Evolutionary conservation across 2,888 invertebrate genomes (phyloP).

Genomic region (Nesidiocoris tenuis): DNA sequence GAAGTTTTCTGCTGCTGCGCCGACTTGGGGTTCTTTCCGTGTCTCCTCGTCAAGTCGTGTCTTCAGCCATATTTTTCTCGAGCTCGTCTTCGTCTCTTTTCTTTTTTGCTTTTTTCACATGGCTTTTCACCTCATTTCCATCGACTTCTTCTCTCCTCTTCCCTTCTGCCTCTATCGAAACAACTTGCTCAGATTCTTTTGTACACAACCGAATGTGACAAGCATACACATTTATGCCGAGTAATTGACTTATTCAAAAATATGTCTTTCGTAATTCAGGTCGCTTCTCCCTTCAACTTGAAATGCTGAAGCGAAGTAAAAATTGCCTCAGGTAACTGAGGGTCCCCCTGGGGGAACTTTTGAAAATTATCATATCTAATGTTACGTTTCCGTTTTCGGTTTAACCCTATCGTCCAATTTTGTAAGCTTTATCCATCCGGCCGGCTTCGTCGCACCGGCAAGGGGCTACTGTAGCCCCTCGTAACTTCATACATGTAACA

Average conservation of each 20-base stretch:
- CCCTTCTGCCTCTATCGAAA: background rate
- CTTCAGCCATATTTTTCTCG: background rate
- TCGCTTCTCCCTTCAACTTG: constrained; percentile 36
- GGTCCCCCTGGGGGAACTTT: too few species aligned
- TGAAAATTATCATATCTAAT: too few species aligned
- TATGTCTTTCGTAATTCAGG: constrained; percentile 30
- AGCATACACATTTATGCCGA: constrained; percentile 26
- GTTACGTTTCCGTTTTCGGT: too few species aligned
- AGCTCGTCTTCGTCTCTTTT: constrained; percentile 14
- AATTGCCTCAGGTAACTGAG: too few species aligned
- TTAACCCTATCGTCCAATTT: too few species aligned
- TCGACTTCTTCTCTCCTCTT: background rate
- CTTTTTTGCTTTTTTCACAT: too few species aligned
- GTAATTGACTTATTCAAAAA: constrained; percentile 35
- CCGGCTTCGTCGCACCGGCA: too few species aligned
- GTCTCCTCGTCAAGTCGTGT: background rate
- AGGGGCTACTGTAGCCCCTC: too few species aligned
- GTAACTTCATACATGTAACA: too few species aligned
- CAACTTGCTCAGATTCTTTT: constrained; percentile 16
- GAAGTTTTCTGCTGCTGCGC: constrained; percentile 4
- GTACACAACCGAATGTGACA: constrained; percentile 38
- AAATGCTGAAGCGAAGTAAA: too few species aligned
- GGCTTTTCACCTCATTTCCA: constrained; percentile 19
- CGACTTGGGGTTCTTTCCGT: too few species aligned
- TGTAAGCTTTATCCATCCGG: too few species aligned